A percentile compares a stretch with the other conserved stretches of the same genome.
These are phyloP conservation scores for Capitulum mitella DNA, from an alignment of 2,888 invertebrate genomes.

Conservation along the genomic window DNA sequence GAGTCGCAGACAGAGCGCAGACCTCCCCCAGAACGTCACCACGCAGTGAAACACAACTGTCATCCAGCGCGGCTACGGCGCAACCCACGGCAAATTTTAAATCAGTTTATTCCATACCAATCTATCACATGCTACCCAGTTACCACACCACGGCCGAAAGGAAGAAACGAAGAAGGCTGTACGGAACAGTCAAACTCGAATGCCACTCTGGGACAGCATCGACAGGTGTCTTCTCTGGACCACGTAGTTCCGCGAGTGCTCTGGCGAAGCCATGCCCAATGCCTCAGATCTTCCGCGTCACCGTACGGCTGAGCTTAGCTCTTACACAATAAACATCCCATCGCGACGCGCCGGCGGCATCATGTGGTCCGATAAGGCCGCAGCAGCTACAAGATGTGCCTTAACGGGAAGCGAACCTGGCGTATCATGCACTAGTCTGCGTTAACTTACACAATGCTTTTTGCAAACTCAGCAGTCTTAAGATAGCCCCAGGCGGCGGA, in stretches of 20 bases:
- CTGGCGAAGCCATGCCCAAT: background rate
- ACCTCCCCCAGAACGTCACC: no score
- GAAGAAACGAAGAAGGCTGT: background rate
- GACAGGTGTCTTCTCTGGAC: no score
- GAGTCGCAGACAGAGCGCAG: no score
- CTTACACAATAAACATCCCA: background rate
- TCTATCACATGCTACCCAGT: constrained; percentile 3
- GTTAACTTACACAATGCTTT: no score
- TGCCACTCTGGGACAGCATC: no score
- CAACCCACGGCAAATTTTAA: no score
- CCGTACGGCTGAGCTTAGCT: background rate
- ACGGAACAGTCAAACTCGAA: background rate
- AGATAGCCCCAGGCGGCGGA: no score
- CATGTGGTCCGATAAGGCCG: background rate
- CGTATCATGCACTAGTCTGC: background rate
- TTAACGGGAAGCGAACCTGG: background rate
- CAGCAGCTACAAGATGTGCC: background rate
- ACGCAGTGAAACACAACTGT: no score
- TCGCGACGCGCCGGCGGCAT: background rate
- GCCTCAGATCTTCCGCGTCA: background rate
- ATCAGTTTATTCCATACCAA: background rate
- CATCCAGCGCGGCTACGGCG: no score
- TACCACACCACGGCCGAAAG: background rate
- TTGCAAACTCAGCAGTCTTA: no score
- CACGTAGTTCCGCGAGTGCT: no score